Conservation (phyloP, 2,888 invertebrate species). For the Corythucha ciliata region DNA sequence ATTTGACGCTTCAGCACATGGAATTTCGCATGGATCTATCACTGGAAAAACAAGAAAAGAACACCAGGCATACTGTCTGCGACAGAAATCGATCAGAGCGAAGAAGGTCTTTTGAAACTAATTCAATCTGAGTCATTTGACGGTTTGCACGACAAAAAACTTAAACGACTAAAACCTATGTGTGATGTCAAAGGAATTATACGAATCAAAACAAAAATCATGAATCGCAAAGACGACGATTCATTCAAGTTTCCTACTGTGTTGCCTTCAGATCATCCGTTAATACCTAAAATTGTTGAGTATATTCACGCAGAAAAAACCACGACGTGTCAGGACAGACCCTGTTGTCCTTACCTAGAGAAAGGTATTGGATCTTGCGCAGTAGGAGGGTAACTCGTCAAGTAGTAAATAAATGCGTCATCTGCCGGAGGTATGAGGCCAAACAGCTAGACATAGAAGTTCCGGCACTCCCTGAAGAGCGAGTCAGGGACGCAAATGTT, state of each 20-base stretch:
- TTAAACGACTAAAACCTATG: slow-evolving; percentile 6
- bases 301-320: too few species aligned
- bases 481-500: slow-evolving; percentile 3
- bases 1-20: slow-evolving; percentile 27
- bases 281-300: background rate
- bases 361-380: too few species aligned
- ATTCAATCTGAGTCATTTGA: background rate
- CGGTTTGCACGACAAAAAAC: background rate
- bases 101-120: background rate
- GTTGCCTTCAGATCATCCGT: background rate
- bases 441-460: slow-evolving; percentile 8
- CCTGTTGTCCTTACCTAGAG: too few species aligned
- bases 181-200: slow-evolving; percentile 1
- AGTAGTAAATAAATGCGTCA: too few species aligned
- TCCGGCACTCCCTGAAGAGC: slow-evolving; percentile 2
- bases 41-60: slow-evolving; percentile 1
- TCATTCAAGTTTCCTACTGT: background rate
- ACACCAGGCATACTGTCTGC: background rate
- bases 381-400: too few species aligned
- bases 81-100: background rate
- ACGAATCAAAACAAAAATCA: background rate
- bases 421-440: too few species aligned
- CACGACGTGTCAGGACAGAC: too few species aligned
- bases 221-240: slow-evolving; percentile 4
- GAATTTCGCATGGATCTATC: background rate